A percentile compares a stretch with the other conserved stretches of the same genome.
Evolutionary conservation across 2,797 vertebrate genomes (phyloP).

Genomic region (Aldrovandia affinis): DNA sequence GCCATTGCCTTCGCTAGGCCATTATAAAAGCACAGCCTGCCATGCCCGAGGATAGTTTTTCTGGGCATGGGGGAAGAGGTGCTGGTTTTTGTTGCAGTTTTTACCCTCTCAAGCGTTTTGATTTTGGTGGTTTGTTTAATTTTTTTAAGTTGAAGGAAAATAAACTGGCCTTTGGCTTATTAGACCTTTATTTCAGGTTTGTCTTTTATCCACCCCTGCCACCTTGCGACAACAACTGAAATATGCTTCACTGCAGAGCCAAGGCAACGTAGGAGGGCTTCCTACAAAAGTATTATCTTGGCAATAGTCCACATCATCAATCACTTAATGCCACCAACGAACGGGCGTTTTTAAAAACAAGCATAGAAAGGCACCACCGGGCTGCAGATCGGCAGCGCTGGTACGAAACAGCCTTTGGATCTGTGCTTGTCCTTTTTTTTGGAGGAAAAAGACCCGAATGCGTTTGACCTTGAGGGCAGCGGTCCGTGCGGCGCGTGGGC

Average conservation of each 20-base stretch:
- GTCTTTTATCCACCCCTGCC: too few relatives aligned
- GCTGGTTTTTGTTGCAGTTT: too few relatives aligned
- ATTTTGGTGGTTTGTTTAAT: too few relatives aligned
- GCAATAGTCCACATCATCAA: conserved; percentile 68
- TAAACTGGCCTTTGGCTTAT: too few relatives aligned
- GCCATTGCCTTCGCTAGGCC: too few relatives aligned
- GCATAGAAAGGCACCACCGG: neutral
- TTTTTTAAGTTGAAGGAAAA: too few relatives aligned
- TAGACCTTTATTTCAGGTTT: too few relatives aligned
- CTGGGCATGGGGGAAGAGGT: too few relatives aligned
- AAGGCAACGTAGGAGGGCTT: conserved; percentile 2
- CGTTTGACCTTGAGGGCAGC: conserved; percentile 28
- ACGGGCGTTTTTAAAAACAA: conserved; percentile 59
- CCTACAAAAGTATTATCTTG: neutral
- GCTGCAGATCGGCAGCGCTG: neutral
- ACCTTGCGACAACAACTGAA: neutral
- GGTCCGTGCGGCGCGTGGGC: neutral
- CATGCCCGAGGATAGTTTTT: too few relatives aligned
- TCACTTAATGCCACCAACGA: conserved; percentile 70
- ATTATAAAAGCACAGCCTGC: too few relatives aligned
- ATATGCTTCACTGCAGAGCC: neutral
- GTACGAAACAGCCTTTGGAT: conserved; percentile 4
- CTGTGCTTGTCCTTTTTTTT: neutral
- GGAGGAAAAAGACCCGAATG: conserved; percentile 14
- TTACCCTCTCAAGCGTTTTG: too few relatives aligned